A percentile compares a stretch with the other conserved stretches of the same genome.
phyloP scores from a whole-genome alignment of 2,113 vertebrate species.

The Cavia aperea region DNA sequence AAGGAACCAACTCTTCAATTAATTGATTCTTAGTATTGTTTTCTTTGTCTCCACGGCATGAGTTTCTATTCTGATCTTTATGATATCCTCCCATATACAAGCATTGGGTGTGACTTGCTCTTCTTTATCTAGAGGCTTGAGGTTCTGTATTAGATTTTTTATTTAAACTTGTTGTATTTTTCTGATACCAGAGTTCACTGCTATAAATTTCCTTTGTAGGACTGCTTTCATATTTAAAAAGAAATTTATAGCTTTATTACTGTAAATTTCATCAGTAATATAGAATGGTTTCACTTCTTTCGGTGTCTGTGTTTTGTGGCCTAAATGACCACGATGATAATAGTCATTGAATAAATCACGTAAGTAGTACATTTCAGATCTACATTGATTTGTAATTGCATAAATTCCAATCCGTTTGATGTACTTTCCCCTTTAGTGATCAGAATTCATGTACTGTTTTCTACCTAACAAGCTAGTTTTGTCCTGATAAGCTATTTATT shows the following conservation, averaged over 20 bases:
- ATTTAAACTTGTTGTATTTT: not conserved
- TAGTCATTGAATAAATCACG: not conserved
- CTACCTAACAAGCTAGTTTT: constrained; percentile 16
- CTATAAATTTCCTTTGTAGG: not conserved
- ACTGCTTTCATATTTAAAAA: constrained; percentile 12
- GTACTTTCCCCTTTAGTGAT: not conserved
- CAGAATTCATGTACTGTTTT: constrained; percentile 14
- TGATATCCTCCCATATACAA: not conserved
- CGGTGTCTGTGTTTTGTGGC: not conserved
- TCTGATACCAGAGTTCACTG: not conserved
- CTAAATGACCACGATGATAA: not conserved
- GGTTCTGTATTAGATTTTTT: not conserved
- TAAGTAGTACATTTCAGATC: not conserved
- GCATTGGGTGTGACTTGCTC: not conserved
- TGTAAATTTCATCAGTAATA: not conserved
- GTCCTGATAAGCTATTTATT: constrained; percentile 26
- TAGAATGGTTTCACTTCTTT: not conserved
- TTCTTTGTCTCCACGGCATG: not conserved
- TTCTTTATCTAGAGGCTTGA: not conserved
- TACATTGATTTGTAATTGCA: not conserved
- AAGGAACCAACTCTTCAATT: not conserved
- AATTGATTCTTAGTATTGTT: not conserved
- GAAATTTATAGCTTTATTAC: constrained; percentile 28
- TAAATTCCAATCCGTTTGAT: constrained; percentile 6
- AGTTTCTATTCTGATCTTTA: not conserved